phyloP scores from a whole-genome alignment of 2,888 invertebrate genomes.

The Agrochola circellaris region DNA sequence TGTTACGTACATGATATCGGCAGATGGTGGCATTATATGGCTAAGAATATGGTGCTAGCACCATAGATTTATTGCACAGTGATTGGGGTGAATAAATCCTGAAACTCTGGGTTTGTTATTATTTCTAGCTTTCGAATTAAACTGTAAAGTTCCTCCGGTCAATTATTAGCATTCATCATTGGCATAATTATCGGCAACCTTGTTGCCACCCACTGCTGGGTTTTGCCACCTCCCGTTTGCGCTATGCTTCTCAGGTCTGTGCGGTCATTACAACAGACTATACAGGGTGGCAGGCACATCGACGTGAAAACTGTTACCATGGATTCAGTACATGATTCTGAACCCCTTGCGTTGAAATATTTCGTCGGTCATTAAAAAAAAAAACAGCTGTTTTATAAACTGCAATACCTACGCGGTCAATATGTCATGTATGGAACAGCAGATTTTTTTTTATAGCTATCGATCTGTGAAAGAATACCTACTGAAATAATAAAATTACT shows the following conservation, averaged over 20 bases:
- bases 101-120: not conserved
- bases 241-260: not conserved
- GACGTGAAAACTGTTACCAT: too few relatives aligned
- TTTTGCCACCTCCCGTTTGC: not conserved
- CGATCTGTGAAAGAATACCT: not conserved
- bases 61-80: constrained; percentile 5
- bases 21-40: constrained; percentile 1
- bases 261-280: not conserved
- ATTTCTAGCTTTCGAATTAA: not conserved
- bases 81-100: not conserved
- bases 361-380: too few relatives aligned
- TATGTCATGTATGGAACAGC: too few relatives aligned
- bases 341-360: too few relatives aligned
- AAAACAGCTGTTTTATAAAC: too few relatives aligned
- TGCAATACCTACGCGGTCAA: too few relatives aligned
- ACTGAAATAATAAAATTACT: not conserved
- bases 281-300: too few relatives aligned
- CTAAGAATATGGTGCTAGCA: not conserved
- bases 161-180: too few relatives aligned
- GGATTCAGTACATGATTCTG: too few relatives aligned
- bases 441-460: too few relatives aligned
- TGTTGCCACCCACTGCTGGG: not conserved
- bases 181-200: not conserved
- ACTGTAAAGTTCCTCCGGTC: not conserved
- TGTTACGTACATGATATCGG: constrained; percentile 44